Base-by-base conservation (phyloP, 1,140 invertebrate species). In the Drosophila nigromelanica region DNA sequence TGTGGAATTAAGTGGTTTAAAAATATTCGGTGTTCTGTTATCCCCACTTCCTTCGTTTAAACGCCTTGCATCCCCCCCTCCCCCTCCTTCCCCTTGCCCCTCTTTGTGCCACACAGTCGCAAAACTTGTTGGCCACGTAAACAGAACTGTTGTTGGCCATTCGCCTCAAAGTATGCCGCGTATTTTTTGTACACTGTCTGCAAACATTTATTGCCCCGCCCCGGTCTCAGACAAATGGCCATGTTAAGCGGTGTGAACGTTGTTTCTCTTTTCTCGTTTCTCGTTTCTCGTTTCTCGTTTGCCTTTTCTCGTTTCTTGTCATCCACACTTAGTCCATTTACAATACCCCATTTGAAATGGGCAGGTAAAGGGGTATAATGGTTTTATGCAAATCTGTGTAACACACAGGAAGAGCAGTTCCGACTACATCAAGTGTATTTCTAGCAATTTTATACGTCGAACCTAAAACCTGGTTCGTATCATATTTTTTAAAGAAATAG, bases 181-280 rank as follows among this genome's bases (percentile, higher is more conserved):
- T 71, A 71, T 71, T 75, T 71, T 64, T 48, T 45, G 56, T 62
- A 59, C 51, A 43, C 45, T 45, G 52, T 54, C 55, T 54, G 54
- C 30, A 58, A 75, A 64, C 68, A 75, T 75, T 75, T 75, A 75
- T 75, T 71, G 50, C 54, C 55, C 55, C 15, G 52, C 52, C 47
- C 33, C 39, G 60, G 15, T 58, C 54, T 42, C 18, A 71, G 61
- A 71, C 60, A 75, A 75, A 75, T 75, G 68, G 42, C 54, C 54
- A 59, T 55, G 73, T 71, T 75, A 59, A 71, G 72, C 67, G 39
- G 45, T 45, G 30, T 74, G 63, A 74, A 66, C 47, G 67, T 70
- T 75, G 72, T 59, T 70, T 58, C 66, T 56, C 39, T 21, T 71
- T 74, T 54, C 47, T 52, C 60, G 54, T 21, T 27, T 7, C 30